Evolutionary conservation across 2,888 invertebrate genomes (phyloP).

Genomic region (Plagiodera versicolora): DNA sequence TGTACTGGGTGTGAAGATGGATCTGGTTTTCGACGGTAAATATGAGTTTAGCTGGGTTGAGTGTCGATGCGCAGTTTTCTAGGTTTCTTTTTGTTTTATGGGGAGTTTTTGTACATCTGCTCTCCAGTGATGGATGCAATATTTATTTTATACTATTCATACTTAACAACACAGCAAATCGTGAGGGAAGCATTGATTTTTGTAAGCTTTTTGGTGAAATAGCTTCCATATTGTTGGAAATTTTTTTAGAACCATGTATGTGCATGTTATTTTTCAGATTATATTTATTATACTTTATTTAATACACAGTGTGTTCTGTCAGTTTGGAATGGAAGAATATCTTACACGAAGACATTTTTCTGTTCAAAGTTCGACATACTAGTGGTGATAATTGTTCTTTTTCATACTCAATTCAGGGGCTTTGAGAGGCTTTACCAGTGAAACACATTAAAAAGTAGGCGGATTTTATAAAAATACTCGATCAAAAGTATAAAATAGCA

Average conservation of each 20-base stretch:
- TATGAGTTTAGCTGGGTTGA: no score
- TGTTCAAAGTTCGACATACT: background rate
- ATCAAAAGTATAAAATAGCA: no score
- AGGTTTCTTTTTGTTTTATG: no score
- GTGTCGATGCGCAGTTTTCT: no score
- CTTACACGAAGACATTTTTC: background rate
- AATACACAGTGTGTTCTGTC: constrained; percentile 14
- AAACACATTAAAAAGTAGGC: no score
- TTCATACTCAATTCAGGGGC: background rate
- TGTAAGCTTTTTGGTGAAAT: constrained; percentile 15
- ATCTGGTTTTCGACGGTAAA: no score
- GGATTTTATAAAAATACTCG: no score
- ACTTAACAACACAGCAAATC: no score
- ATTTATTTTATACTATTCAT: constrained; percentile 18
- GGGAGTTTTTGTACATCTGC: background rate
- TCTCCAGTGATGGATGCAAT: background rate
- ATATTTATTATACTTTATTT: constrained; percentile 37
- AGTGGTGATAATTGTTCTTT: constrained; percentile 24
- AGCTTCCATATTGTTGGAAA: constrained; percentile 23
- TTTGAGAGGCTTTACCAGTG: no score
- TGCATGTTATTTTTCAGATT: constrained; percentile 34
- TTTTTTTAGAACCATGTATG: constrained; percentile 30
- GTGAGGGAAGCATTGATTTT: no score
- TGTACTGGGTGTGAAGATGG: no score
- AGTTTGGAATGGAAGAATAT: background rate